Evolutionary conservation across 2,888 invertebrate genomes (phyloP).

Genomic region (Thysanoteuthis rhombus): DNA sequence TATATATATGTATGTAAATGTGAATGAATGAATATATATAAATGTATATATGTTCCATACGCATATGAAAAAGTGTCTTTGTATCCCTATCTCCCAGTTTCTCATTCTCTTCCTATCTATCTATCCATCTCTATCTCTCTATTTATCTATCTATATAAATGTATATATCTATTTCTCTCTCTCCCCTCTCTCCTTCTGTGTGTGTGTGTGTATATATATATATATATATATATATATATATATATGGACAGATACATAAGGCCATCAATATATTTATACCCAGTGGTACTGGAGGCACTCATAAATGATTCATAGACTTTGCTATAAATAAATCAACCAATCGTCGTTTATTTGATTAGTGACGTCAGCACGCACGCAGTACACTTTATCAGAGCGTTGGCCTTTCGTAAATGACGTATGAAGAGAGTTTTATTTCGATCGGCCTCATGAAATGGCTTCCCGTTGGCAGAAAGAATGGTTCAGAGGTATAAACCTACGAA

Average conservation of each 20-base stretch:
- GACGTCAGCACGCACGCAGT: background rate
- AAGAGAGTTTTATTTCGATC: background rate
- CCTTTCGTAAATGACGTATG: background rate
- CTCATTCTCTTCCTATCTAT: too few relatives aligned
- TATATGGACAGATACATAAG: background rate
- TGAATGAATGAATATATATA: background rate
- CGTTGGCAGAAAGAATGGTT: background rate
- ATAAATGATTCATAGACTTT: background rate
- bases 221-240: background rate
- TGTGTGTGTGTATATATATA: background rate
- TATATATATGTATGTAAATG: background rate
- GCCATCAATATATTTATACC: background rate
- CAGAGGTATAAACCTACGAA: background rate
- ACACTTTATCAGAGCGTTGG: background rate
- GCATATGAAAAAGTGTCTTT: too few relatives aligned
- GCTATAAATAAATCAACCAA: background rate
- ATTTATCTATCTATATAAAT: too few relatives aligned
- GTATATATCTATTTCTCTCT: too few relatives aligned
- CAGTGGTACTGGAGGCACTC: background rate
- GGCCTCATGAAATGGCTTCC: background rate
- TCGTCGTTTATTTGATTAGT: background rate
- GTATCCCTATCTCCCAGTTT: too few relatives aligned
- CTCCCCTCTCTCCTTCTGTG: too few relatives aligned
- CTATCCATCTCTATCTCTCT: too few relatives aligned
- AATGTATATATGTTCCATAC: background rate